These are phyloP conservation scores for Diplodus puntazzo DNA, from an alignment of 2,797 vertebrate species.

Conservation along the genomic window DNA sequence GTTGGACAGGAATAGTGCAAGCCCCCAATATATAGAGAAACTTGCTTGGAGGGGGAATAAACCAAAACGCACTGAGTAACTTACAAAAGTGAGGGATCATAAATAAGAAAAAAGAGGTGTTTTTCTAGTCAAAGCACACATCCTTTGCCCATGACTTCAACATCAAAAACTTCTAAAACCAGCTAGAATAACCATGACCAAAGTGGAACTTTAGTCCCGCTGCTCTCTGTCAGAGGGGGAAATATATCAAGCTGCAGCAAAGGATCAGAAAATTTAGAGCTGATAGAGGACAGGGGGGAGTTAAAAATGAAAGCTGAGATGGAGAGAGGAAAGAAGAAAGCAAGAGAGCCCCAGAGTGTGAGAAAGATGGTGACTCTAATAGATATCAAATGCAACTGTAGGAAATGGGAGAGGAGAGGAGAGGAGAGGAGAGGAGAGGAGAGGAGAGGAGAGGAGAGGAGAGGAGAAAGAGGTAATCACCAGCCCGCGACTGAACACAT, in stretches of 20 bases:
- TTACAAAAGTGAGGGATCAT: not conserved
- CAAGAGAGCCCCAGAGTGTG: not conserved
- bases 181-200: constrained; percentile 9
- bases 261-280: constrained; percentile 23
- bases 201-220: constrained; percentile 36
- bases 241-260: constrained; percentile 15
- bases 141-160: not conserved
- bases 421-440: not conserved
- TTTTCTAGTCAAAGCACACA: too few species aligned
- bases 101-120: not conserved
- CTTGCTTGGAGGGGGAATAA: not conserved
- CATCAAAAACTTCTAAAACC: constrained; percentile 6
- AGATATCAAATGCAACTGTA: not conserved
- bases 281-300: constrained; percentile 14
- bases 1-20: not conserved
- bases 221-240: constrained; percentile 20
- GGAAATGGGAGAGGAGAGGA: not conserved
- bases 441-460: not conserved
- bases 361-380: not conserved
- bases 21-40: not conserved
- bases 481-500: constrained; percentile 69
- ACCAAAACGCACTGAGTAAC: not conserved
- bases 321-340: not conserved
- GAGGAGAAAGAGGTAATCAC: constrained; percentile 60
- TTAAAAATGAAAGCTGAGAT: constrained; percentile 19